phyloP scores from a whole-genome alignment of 2,888 invertebrate genomes.

The Caenorhabditis sp. region DNA sequence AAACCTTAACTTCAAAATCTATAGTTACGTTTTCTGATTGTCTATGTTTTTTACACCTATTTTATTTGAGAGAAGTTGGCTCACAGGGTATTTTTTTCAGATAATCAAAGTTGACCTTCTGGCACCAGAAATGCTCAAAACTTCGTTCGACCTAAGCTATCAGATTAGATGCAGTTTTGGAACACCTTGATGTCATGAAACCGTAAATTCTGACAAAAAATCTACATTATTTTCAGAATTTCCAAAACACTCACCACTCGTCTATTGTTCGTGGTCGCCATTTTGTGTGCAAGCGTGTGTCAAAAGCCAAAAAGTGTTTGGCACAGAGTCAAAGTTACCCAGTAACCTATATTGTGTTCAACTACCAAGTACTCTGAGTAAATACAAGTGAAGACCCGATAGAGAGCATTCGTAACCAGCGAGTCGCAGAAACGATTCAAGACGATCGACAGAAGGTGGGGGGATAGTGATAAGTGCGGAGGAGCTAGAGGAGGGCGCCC shows the following conservation, averaged over 20 bases:
- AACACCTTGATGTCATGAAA: too few relatives aligned
- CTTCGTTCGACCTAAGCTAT: too few relatives aligned
- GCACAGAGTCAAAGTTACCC: not conserved
- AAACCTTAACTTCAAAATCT: too few relatives aligned
- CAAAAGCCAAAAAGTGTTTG: conserved; percentile 28
- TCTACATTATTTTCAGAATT: not conserved
- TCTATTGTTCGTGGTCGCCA: conserved; percentile 41
- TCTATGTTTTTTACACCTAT: too few relatives aligned
- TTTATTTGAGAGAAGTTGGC: too few relatives aligned
- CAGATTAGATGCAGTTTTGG: too few relatives aligned
- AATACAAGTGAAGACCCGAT: conserved; percentile 20
- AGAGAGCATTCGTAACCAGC: not conserved
- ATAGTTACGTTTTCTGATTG: too few relatives aligned
- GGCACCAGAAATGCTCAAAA: too few relatives aligned
- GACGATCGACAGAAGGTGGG: conserved; percentile 2
- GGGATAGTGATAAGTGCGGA: conserved; percentile 44
- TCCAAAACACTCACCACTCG: conserved; percentile 41
- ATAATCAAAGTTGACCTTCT: too few relatives aligned
- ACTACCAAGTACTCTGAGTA: conserved; percentile 49
- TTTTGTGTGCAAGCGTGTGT: not conserved
- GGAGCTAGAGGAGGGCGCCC: conserved; percentile 17
- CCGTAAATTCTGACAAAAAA: too few relatives aligned
- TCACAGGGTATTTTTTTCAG: too few relatives aligned
- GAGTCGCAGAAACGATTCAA: conserved; percentile 51
- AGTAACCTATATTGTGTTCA: conserved; percentile 62